Percentiles rank a stretch among this genome's conserved stretches.
Conservation (phyloP, 2,113 vertebrate species). For the Hoplias malabaricus region DNA sequence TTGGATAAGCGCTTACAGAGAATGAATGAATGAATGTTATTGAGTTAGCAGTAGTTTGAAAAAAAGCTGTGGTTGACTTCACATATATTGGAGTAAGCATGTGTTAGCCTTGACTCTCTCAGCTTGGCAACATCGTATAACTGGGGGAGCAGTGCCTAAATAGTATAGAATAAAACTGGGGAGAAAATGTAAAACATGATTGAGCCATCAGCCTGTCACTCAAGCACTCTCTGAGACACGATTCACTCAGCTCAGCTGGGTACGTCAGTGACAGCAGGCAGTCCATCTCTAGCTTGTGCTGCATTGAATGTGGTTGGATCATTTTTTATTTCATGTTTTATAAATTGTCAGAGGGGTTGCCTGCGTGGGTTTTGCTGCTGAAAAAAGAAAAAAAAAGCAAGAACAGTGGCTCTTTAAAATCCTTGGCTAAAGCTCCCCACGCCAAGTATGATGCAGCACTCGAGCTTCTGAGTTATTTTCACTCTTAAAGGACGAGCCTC, state of each 20-base stretch:
- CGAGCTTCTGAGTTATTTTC: conserved; percentile 8
- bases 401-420: background rate
- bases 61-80: too few species aligned
- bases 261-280: background rate
- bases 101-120: too few species aligned
- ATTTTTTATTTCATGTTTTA: background rate
- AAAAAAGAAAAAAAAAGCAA: background rate
- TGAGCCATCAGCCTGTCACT: background rate
- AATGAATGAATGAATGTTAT: too few species aligned
- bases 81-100: too few species aligned
- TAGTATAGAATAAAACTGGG: too few species aligned
- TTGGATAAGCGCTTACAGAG: too few species aligned
- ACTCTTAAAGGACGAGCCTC: background rate
- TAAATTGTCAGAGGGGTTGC: background rate
- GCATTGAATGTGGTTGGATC: background rate
- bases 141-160: too few species aligned
- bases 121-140: too few species aligned
- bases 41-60: too few species aligned
- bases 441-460: background rate
- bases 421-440: background rate
- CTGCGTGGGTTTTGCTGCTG: conserved; percentile 15
- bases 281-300: background rate
- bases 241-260: background rate
- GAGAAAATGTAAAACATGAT: too few species aligned
- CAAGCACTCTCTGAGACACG: background rate